Percentiles rank a stretch among this genome's conserved stretches.
Conservation (phyloP, 2,888 invertebrate genomes). For the Amiota communis region DNA sequence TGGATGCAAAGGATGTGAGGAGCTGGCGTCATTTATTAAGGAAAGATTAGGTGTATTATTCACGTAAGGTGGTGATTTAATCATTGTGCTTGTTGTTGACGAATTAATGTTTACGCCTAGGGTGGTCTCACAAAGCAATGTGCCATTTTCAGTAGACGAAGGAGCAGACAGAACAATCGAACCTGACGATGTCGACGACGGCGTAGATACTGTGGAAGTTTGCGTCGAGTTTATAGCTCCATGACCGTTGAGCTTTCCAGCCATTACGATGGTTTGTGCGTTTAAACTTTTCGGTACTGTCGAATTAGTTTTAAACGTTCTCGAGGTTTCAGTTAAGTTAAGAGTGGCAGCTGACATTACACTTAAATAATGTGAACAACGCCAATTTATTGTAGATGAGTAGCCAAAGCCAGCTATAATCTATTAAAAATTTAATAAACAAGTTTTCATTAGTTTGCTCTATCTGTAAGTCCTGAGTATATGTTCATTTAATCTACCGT, state of each 20-base stretch:
- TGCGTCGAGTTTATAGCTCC: no score
- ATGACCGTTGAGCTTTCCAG: no score
- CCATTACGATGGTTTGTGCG: no score
- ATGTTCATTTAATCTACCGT: background rate
- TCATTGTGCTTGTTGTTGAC: constrained; percentile 38
- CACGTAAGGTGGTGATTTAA: background rate
- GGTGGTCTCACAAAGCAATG: constrained; percentile 32
- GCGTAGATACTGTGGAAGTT: background rate
- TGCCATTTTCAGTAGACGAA: constrained; percentile 26
- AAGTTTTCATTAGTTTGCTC: background rate
- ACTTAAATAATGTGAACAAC: background rate
- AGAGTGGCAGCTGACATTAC: constrained; percentile 1
- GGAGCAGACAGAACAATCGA: background rate
- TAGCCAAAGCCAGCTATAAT: background rate
- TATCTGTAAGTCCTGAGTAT: no score
- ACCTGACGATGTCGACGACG: background rate
- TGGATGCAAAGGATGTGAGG: no score
- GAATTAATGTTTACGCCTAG: constrained; percentile 32
- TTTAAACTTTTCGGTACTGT: background rate
- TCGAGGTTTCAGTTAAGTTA: background rate
- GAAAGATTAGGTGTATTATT: no score
- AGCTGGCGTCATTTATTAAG: no score
- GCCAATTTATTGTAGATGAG: background rate
- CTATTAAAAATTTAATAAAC: constrained; percentile 1
- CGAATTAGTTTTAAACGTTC: background rate